These are phyloP conservation scores for Schizopygopsis pylzovi DNA, from an alignment of 2,797 vertebrate genomes.

Conservation along the genomic window DNA sequence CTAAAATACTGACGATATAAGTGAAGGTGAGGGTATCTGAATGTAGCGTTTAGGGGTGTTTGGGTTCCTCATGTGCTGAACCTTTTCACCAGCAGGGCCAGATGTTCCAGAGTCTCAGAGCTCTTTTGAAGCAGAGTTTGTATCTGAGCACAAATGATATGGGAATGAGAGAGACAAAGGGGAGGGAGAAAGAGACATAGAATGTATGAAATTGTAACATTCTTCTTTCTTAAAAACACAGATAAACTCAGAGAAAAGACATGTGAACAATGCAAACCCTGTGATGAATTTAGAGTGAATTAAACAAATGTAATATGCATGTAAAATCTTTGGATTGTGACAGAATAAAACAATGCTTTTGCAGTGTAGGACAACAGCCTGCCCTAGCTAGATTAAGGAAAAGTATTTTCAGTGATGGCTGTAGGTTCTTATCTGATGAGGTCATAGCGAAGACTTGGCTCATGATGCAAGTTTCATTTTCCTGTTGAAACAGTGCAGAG, in stretches of 20 bases:
- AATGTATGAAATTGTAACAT: not conserved
- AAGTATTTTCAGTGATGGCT: slow-evolving; percentile 17
- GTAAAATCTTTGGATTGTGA: too few relatives aligned
- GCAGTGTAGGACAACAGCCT: not conserved
- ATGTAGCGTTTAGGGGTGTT: slow-evolving; percentile 1
- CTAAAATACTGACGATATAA: not conserved
- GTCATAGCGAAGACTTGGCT: slow-evolving; percentile 17
- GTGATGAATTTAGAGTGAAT: slow-evolving; percentile 11
- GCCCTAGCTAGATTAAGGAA: not conserved
- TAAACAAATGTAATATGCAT: not conserved
- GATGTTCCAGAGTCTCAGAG: slow-evolving; percentile 69
- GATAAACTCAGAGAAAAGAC: not conserved
- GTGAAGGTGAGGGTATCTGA: not conserved
- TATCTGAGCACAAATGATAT: slow-evolving; percentile 55
- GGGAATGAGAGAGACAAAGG: not conserved
- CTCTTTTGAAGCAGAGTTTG: slow-evolving; percentile 64
- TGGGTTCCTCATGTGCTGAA: slow-evolving; percentile 53
- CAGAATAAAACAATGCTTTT: not conserved
- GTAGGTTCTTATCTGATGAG: slow-evolving; percentile 16
- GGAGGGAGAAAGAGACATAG: slow-evolving; percentile 1
- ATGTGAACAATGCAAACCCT: not conserved
- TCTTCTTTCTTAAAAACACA: slow-evolving; percentile 6
- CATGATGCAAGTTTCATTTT: slow-evolving; percentile 14
- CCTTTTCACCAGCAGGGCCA: slow-evolving; percentile 74
- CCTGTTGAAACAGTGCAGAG: not conserved